Conservation (phyloP, 2,888 invertebrate species). For the Lydus trimaculatus region DNA sequence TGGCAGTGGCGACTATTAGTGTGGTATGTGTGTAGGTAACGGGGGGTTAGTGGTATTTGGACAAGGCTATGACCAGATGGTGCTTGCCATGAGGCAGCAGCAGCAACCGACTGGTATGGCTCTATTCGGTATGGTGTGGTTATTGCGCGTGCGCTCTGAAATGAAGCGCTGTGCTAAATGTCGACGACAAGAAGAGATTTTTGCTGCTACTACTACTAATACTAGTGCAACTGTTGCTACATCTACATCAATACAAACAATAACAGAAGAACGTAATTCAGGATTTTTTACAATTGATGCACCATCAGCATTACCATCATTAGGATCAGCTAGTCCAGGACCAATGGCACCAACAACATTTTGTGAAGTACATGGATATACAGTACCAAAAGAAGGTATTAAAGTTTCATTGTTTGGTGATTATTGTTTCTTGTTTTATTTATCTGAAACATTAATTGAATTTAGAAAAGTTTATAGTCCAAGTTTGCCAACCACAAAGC, state of each 20-base stretch:
- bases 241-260: constrained; percentile 29
- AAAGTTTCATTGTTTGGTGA: not conserved
- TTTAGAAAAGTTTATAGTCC: constrained; percentile 22
- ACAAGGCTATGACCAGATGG: constrained; percentile 42
- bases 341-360: constrained; percentile 61
- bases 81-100: constrained; percentile 50
- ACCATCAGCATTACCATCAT: constrained; percentile 50
- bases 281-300: constrained; percentile 65
- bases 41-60: constrained; percentile 25
- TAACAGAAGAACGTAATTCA: constrained; percentile 48
- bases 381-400: constrained; percentile 66
- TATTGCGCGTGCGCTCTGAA: constrained; percentile 80
- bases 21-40: constrained; percentile 25
- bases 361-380: constrained; percentile 68
- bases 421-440: not conserved
- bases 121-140: constrained; percentile 87
- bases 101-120: constrained; percentile 70
- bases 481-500: constrained; percentile 27
- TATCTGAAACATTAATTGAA: constrained; percentile 1
- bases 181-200: constrained; percentile 56
- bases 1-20: constrained; percentile 12
- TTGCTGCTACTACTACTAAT: too few relatives aligned
- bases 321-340: constrained; percentile 43
- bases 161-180: constrained; percentile 79
- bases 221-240: constrained; percentile 25